phyloP scores from a whole-genome alignment of 2,113 vertebrate species.

The Smithornis capensis region DNA sequence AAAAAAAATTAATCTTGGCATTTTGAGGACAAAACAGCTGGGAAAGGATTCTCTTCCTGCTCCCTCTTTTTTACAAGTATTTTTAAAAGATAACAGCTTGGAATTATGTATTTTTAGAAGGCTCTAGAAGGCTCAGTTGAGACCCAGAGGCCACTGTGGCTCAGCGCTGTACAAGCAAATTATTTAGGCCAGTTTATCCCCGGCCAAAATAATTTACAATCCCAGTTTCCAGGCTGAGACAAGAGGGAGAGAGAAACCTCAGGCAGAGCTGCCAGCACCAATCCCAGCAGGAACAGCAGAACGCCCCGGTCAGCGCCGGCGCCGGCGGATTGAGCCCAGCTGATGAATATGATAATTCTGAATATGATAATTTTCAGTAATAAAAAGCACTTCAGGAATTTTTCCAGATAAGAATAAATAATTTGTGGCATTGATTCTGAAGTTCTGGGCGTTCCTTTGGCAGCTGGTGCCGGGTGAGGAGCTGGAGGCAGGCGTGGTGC shows the following conservation, averaged over 20 bases:
- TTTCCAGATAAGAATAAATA: not conserved
- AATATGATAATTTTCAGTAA: not conserved
- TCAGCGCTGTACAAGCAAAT: not conserved
- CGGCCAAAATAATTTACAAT: not conserved
- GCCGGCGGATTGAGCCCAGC: not conserved
- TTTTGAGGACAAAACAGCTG: not conserved
- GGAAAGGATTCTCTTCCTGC: not conserved
- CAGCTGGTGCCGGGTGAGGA: not conserved
- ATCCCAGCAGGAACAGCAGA: not conserved
- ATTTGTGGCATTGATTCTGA: rapidly evolving
- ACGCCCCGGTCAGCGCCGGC: not conserved
- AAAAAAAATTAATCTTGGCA: not conserved
- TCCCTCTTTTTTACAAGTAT: not conserved
- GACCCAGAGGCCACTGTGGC: not conserved
- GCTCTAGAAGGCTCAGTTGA: not conserved
- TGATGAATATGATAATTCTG: not conserved
- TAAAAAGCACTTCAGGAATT: not conserved
- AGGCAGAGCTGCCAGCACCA: not conserved
- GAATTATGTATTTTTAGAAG: not conserved
- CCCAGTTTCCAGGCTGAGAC: not conserved
- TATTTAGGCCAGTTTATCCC: not conserved
- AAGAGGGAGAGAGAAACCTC: not conserved
- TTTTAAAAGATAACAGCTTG: not conserved
- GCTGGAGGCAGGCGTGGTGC: not conserved
- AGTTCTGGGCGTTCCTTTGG: not conserved